Evolutionary conservation across 2,888 invertebrate species (phyloP), one percentile per base, ranked within the genome.

Genomic region (Iphiclides podalirius): DNA sequence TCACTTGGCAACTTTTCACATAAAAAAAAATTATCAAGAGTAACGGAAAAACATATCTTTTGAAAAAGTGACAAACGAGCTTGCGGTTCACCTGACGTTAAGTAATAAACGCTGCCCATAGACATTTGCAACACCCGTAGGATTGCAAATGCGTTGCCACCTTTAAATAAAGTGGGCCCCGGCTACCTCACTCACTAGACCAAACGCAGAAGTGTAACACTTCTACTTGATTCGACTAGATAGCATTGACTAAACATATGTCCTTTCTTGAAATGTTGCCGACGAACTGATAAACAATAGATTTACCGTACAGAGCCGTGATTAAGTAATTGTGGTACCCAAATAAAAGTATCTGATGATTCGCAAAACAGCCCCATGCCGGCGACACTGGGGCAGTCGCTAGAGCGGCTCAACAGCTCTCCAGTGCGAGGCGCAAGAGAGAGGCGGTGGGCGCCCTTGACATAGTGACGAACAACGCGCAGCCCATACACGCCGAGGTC

Each of bases 401-500:
- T 46, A 26, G 33, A 38, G 14, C n/a, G 11, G 12, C 34, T 45
- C 36, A 45, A 45, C 48, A 48, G 44, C 43, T 40, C 45, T 50
- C 40, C 23, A 37, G 15, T 37, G 17, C 55, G 1, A 64, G 77
- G 46, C 17, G 41, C n/a, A 81, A 73, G 34, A 65, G 86, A 9
- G 73, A 75, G 1, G 71, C 72, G 0, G 61, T 64, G 0, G 86
- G 86, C 0, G 74, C 76, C 0, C 55, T 87, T 1, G 75, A 81
- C 17, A 87, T 87, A 15, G 56, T 79, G 7, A 82, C 77, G 0
- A 86, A 86, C 38, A 66, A 84, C 43, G 84, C 70, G 0, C 72
- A 71, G 28, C 77, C 85, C 0, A 85, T 86, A 51, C 86, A 86
- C 31, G 82, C 84, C 0, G 86, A 85, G 8, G 82, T 87, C 1